Evolutionary conservation across 2,888 invertebrate genomes (phyloP).

Genomic region (Hirudinaria manillensis): DNA sequence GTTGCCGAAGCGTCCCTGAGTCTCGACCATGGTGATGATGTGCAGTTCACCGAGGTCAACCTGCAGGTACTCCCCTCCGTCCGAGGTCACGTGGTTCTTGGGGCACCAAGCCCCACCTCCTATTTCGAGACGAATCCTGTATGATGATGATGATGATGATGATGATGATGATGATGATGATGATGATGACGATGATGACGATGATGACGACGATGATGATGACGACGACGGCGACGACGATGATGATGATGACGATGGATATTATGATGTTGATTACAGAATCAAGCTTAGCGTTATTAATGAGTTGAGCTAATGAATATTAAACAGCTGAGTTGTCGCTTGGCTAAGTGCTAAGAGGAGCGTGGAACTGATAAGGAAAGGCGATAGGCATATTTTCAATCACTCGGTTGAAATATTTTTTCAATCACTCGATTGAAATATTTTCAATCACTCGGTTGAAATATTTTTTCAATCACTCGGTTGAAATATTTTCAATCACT

Average conservation of each 20-base stretch:
- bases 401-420: too few species aligned
- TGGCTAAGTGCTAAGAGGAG: too few species aligned
- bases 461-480: too few species aligned
- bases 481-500: too few species aligned
- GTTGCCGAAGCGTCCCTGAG: slow-evolving; percentile 12
- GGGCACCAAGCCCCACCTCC: slow-evolving; percentile 31
- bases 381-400: too few species aligned
- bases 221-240: slow-evolving; percentile 30
- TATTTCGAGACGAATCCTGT: slow-evolving; percentile 12
- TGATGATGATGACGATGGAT: slow-evolving; percentile 33
- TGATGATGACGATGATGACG: slow-evolving; percentile 30
- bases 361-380: too few species aligned
- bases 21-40: slow-evolving; percentile 23
- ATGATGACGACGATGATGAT: slow-evolving; percentile 30
- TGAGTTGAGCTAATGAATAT: too few species aligned
- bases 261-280: background rate
- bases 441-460: too few species aligned
- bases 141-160: slow-evolving; percentile 28
- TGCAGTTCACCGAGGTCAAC: slow-evolving; percentile 3
- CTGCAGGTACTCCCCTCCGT: slow-evolving; percentile 17
- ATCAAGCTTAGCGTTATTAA: background rate
- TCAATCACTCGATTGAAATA: too few species aligned
- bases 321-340: too few species aligned
- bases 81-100: background rate
- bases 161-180: slow-evolving; percentile 28